A percentile compares a stretch with the other conserved stretches of the same genome.
These are phyloP conservation scores for Andricus curvator DNA, from an alignment of 2,888 invertebrate genomes.

Conservation along the genomic window DNA sequence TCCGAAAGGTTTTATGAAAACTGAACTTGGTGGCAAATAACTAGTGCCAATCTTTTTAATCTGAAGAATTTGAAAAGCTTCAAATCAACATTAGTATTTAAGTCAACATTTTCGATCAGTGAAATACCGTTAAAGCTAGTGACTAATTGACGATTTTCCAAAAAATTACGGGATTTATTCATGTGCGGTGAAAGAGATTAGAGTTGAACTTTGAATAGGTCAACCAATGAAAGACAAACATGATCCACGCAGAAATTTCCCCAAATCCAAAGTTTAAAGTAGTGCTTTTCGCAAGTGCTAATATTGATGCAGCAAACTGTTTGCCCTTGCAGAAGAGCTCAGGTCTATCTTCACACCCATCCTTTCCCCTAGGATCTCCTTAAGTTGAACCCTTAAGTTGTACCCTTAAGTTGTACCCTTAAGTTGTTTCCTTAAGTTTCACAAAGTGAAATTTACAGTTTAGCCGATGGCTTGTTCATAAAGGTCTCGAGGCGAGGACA, in stretches of 20 bases:
- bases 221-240: constrained; percentile 63
- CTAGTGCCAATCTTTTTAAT: no score
- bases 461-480: constrained; percentile 62
- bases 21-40: no score
- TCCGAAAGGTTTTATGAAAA: no score
- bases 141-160: no score
- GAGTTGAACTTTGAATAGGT: constrained; percentile 43
- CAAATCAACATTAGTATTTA: no score
- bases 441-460: constrained; percentile 74
- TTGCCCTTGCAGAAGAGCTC: constrained; percentile 55
- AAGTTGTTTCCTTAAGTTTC: constrained; percentile 66
- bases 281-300: constrained; percentile 56
- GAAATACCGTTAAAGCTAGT: no score
- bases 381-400: constrained; percentile 60
- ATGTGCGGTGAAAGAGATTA: neutral
- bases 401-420: constrained; percentile 62
- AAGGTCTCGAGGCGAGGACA: constrained; percentile 51
- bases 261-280: constrained; percentile 58
- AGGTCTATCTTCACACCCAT: constrained; percentile 48
- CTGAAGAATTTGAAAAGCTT: no score
- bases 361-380: constrained; percentile 57
- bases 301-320: constrained; percentile 69
- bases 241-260: constrained; percentile 47
- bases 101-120: no score
- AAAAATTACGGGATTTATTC: neutral